phyloP scores from a whole-genome alignment of 1,140 invertebrate species.

The Neodiprion pinetum region DNA sequence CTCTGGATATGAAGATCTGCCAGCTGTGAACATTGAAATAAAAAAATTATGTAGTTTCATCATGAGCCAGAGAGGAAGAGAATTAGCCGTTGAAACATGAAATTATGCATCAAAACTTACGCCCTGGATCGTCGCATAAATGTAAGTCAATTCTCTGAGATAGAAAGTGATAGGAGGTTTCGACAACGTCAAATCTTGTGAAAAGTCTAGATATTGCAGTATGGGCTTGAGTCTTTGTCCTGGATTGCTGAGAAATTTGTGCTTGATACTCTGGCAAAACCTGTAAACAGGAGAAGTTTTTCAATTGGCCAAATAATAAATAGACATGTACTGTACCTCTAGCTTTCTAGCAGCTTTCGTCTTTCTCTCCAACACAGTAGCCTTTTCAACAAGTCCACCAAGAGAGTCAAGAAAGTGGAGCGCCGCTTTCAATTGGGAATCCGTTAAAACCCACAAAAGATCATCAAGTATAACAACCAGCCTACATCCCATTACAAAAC shows the following conservation, averaged over 20 bases:
- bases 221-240: constrained; percentile 53
- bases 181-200: constrained; percentile 89
- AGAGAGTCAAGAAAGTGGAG: constrained; percentile 93
- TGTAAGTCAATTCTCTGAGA: constrained; percentile 95
- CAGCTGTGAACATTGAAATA: constrained; percentile 64
- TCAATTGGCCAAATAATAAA: not conserved
- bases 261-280: constrained; percentile 82
- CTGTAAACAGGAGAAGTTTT: constrained; percentile 50
- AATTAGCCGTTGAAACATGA: not conserved
- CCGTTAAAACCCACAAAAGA: constrained; percentile 96
- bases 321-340: constrained; percentile 66
- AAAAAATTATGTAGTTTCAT: constrained; percentile 4
- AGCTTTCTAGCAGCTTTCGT: constrained; percentile 90
- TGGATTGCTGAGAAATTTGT: constrained; percentile 73
- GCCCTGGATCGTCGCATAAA: constrained; percentile 93
- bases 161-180: constrained; percentile 97
- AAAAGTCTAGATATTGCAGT: constrained; percentile 76
- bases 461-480: constrained; percentile 94
- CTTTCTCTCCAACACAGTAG: constrained; percentile 82
- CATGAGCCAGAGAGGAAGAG: not conserved
- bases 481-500: constrained; percentile 89
- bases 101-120: constrained; percentile 61
- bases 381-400: constrained; percentile 82
- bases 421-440: constrained; percentile 95
- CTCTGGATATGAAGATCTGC: constrained; percentile 82